phyloP scores from a whole-genome alignment of 2,113 vertebrate species.

The Jaculus jaculus region DNA sequence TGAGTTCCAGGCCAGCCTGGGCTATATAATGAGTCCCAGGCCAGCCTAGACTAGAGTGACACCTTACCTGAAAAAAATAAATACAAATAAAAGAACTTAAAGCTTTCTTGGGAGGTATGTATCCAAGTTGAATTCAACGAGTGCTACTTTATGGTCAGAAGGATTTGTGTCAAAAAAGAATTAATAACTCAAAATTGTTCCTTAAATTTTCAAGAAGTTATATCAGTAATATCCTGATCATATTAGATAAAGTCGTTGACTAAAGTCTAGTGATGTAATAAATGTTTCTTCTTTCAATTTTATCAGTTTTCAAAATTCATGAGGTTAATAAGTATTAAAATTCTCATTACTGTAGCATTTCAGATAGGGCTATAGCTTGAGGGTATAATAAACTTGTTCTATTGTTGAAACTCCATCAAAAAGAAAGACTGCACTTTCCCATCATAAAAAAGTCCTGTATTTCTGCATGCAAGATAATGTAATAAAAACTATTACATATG shows the following conservation, averaged over 20 bases:
- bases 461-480: conserved; percentile 61
- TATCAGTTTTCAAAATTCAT: conserved; percentile 79
- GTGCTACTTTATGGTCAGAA: conserved; percentile 44
- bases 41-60: too few relatives aligned
- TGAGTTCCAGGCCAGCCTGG: too few relatives aligned
- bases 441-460: conserved; percentile 63
- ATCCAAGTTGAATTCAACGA: conserved; percentile 40
- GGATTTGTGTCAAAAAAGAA: conserved; percentile 37
- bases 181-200: conserved; percentile 49
- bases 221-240: conserved; percentile 54
- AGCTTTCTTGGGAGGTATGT: conserved; percentile 40
- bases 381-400: conserved; percentile 77
- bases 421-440: conserved; percentile 61
- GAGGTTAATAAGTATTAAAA: conserved; percentile 81
- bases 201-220: conserved; percentile 46
- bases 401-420: conserved; percentile 74
- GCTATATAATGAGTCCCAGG: too few relatives aligned
- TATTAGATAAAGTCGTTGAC: conserved; percentile 60
- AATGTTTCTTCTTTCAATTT: conserved; percentile 75
- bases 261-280: conserved; percentile 59
- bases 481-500: conserved; percentile 68
- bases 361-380: conserved; percentile 72
- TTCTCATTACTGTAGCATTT: conserved; percentile 75
- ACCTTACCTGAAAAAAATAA: too few relatives aligned
- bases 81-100: too few relatives aligned